These are phyloP conservation scores for Parazoanthus atlanticus DNA, from an alignment of 92 coral and sea anemone species.

Conservation along the genomic window DNA sequence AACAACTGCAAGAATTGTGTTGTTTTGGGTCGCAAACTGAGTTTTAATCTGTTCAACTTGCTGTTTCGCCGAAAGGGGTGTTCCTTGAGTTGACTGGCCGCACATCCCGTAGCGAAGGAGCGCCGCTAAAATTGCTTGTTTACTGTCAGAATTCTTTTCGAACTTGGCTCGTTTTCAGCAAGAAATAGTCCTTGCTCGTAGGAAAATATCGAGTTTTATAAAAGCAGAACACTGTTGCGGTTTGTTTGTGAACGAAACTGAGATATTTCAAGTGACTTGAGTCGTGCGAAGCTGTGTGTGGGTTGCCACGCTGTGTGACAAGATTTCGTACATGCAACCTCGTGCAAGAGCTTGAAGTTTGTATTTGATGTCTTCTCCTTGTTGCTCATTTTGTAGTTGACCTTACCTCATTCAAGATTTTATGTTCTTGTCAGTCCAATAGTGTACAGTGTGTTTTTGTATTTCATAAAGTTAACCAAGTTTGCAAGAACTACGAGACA, in stretches of 20 bases:
- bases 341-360: conserved; percentile 25
- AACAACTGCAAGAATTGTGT: neutral
- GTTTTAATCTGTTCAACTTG: conserved; percentile 35
- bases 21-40: neutral
- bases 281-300: neutral
- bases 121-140: conserved; percentile 9
- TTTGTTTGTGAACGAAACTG: neutral
- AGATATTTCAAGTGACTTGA: conserved; percentile 5
- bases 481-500: neutral
- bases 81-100: conserved; percentile 5
- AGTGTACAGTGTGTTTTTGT: neutral
- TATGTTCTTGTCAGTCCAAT: neutral
- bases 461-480: neutral
- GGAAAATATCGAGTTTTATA: neutral
- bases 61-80: conserved; percentile 42
- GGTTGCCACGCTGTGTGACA: conserved; percentile 35
- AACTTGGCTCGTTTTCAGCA: neutral
- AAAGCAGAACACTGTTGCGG: neutral
- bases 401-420: neutral
- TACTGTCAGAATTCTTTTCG: neutral
- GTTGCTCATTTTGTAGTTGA: neutral
- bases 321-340: neutral
- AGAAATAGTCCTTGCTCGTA: neutral
- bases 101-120: conserved; percentile 30
- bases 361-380: conserved; percentile 3